phyloP scores from a whole-genome alignment of 2,797 vertebrate genomes.

The Tenualosa thibaudeaui region DNA sequence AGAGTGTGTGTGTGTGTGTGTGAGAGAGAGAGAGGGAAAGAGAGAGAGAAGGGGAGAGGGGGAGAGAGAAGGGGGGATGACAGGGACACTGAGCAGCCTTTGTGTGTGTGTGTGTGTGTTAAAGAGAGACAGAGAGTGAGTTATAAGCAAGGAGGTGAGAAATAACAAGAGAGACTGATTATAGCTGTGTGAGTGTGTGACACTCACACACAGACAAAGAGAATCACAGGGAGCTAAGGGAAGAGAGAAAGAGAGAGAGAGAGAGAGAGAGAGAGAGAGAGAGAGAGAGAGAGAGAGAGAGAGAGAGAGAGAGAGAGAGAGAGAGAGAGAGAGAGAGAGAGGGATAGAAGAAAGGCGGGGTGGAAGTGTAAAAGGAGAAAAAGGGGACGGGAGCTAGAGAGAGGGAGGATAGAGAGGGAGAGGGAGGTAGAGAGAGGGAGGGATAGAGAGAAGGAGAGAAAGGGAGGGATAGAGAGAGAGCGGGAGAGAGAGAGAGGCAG shows the following conservation, averaged over 20 bases:
- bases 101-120: slow-evolving; percentile 12
- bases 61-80: neutral
- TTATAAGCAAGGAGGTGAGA: neutral
- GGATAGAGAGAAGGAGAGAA: slow-evolving; percentile 20
- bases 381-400: neutral
- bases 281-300: neutral
- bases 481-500: neutral
- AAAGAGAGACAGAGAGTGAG: neutral
- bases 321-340: neutral
- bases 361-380: too few species aligned
- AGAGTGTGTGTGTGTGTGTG: neutral
- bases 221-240: neutral
- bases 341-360: neutral
- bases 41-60: neutral
- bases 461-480: slow-evolving; percentile 5
- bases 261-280: neutral
- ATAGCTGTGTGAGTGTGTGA: neutral
- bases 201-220: neutral
- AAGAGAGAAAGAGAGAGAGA: neutral
- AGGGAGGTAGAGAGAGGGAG: neutral
- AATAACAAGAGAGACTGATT: neutral
- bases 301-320: neutral
- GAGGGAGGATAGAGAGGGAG: slow-evolving; percentile 23
- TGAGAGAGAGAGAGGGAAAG: neutral
- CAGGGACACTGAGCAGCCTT: slow-evolving; percentile 2